A percentile compares a stretch with the other conserved stretches of the same genome.
phyloP scores from a whole-genome alignment of 1,140 invertebrate species.

The Harpegnathos saltator region DNA sequence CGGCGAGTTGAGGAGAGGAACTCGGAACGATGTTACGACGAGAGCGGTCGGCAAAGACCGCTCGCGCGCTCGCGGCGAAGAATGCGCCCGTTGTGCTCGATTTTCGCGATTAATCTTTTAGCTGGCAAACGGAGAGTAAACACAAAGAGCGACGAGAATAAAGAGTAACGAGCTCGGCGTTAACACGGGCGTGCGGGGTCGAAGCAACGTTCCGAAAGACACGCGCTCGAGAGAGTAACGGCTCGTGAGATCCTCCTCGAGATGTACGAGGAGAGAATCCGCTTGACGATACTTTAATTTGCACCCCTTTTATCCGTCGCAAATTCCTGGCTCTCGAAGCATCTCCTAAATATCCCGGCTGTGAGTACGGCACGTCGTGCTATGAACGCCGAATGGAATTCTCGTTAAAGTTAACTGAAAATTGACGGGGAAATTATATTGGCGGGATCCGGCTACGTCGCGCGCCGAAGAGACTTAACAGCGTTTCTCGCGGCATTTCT shows the following conservation, averaged over 20 bases:
- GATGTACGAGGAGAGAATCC: background rate
- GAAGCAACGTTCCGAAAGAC: background rate
- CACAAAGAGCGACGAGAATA: background rate
- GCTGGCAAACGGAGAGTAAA: background rate
- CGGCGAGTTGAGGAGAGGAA: conserved; percentile 30
- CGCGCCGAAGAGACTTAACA: background rate
- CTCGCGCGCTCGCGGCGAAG: background rate
- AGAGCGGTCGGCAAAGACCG: conserved; percentile 1
- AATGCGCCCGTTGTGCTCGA: background rate
- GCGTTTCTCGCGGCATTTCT: conserved; percentile 15
- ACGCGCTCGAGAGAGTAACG: too few relatives aligned
- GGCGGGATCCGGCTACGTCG: background rate
- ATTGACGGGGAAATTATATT: background rate
- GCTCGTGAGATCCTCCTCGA: background rate
- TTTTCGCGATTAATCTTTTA: background rate
- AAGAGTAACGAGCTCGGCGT: background rate
- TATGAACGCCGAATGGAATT: conserved; percentile 9
- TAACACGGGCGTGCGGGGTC: too few relatives aligned
- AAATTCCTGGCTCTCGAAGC: background rate
- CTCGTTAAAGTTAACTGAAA: conserved; percentile 10
- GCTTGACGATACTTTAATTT: conserved; percentile 6
- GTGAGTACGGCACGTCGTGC: background rate
- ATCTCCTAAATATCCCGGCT: background rate
- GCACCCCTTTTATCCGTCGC: background rate
- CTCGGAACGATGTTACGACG: background rate